These are phyloP conservation scores for Psittacula derbiana DNA, from an alignment of 2,797 vertebrate species.

Conservation along the genomic window DNA sequence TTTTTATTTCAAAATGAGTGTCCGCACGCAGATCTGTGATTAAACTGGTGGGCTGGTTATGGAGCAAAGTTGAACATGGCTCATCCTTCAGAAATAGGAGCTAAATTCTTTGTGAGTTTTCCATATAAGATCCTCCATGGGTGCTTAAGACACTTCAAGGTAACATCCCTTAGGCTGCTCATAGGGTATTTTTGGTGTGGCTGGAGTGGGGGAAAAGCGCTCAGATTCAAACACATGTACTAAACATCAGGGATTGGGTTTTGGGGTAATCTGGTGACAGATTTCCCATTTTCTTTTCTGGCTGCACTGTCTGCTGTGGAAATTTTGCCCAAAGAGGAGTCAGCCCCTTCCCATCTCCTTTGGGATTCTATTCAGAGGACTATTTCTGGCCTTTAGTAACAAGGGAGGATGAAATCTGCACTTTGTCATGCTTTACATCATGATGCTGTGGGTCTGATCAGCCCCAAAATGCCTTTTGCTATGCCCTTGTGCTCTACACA, in stretches of 20 bases:
- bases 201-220: neutral
- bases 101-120: neutral
- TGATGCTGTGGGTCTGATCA: neutral
- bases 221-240: neutral
- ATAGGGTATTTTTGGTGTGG: neutral
- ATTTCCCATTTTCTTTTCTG: neutral
- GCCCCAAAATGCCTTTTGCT: neutral
- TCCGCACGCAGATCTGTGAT: neutral
- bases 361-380: neutral
- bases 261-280: neutral
- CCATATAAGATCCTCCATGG: neutral
- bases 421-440: neutral
- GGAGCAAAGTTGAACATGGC: neutral
- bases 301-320: neutral
- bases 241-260: neutral
- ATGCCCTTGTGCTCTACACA: neutral
- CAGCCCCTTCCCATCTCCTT: neutral
- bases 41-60: rapidly evolving
- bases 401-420: neutral
- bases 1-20: neutral
- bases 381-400: neutral
- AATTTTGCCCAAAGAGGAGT: neutral
- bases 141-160: neutral
- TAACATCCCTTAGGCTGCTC: neutral
- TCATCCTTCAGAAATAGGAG: neutral